Conservation (phyloP, 2,113 vertebrate genomes). For the Plestiodon gilberti region DNA sequence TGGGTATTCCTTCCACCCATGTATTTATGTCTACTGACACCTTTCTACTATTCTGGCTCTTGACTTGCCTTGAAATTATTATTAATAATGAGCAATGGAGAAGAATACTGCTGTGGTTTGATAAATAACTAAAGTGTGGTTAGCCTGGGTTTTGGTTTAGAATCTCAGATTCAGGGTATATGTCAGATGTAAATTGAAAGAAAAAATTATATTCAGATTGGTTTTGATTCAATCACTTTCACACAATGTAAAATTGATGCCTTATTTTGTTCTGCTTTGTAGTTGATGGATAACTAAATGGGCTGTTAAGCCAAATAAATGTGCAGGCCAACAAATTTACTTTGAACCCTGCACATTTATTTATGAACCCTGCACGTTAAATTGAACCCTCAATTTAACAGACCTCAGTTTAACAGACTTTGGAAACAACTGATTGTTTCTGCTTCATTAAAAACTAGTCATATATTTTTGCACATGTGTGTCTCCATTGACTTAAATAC, state of each 20-base stretch:
- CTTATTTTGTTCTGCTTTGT: neutral
- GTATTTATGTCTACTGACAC: conserved; percentile 37
- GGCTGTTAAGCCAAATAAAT: neutral
- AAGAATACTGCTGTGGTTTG: neutral
- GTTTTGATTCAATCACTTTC: neutral
- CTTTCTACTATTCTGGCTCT: conserved; percentile 24
- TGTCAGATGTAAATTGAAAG: neutral
- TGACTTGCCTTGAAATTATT: conserved; percentile 29
- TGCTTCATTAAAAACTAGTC: no score
- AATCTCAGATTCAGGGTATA: neutral
- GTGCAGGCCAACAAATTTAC: neutral
- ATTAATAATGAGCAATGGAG: neutral
- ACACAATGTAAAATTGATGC: neutral
- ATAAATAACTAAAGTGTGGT: neutral
- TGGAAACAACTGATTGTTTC: no score
- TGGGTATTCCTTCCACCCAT: conserved; percentile 24
- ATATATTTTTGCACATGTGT: no score
- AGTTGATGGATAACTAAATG: neutral
- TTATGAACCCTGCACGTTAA: no score
- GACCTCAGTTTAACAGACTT: no score
- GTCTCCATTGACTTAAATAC: no score
- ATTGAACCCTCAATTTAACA: no score
- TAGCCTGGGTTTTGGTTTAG: neutral
- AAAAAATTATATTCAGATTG: neutral
- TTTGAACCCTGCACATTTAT: neutral